Evolutionary conservation across 2,113 vertebrate species (phyloP).

Genomic region (Siniperca chuatsi): DNA sequence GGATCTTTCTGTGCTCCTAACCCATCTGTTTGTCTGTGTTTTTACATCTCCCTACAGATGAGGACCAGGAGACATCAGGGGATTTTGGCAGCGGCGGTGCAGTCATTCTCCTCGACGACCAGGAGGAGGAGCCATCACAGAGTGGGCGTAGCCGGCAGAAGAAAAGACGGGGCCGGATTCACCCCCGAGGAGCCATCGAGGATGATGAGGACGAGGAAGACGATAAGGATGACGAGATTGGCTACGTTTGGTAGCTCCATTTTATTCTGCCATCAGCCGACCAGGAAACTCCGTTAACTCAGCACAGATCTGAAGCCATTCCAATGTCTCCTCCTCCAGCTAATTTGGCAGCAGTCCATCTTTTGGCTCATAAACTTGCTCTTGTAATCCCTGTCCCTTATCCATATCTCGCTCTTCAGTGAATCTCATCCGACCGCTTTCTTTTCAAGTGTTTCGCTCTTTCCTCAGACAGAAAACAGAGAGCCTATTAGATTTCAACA

Average conservation of each 20-base stretch:
- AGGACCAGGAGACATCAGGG: conserved; percentile 95
- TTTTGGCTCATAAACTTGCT: conserved; percentile 63
- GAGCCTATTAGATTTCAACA: conserved; percentile 54
- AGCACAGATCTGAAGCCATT: conserved; percentile 88
- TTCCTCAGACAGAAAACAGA: conserved; percentile 58
- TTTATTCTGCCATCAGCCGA: conserved; percentile 72
- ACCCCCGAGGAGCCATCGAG: conserved; percentile 89
- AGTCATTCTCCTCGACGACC: conserved; percentile 91
- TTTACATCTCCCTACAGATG: conserved; percentile 80
- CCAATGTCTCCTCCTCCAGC: conserved; percentile 74
- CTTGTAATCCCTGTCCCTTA: conserved; percentile 45
- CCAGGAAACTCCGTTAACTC: conserved; percentile 82
- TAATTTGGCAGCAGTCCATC: conserved; percentile 64
- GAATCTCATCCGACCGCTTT: conserved; percentile 49
- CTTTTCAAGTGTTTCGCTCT: conserved; percentile 45
- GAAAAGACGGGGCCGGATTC: conserved; percentile 88
- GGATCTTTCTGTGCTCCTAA: neutral
- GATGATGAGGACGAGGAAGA: conserved; percentile 96
- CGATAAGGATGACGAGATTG: conserved; percentile 94
- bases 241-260: conserved; percentile 88
- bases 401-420: conserved; percentile 46
- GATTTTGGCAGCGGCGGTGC: conserved; percentile 95
- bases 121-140: conserved; percentile 89
- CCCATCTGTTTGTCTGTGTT: conserved; percentile 7
- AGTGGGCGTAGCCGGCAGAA: conserved; percentile 85